Evolutionary conservation across 2,888 invertebrate species (phyloP).

Genomic region (Drosophila setosimentum): DNA sequence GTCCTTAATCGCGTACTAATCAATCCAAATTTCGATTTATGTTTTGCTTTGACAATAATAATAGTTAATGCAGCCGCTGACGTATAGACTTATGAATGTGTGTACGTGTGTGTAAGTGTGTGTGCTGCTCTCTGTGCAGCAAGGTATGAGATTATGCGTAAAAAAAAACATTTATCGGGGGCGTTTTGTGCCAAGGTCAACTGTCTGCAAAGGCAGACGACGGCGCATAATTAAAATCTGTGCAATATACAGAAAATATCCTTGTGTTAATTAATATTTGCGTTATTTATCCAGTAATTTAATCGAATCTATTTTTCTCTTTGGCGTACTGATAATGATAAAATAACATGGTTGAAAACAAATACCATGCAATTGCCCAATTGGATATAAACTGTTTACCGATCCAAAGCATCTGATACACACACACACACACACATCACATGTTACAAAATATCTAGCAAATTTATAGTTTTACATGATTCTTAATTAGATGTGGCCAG

Average conservation of each 20-base stretch:
- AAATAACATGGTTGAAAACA: not conserved
- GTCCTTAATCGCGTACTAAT: slow-evolving; percentile 1
- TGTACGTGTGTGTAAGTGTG: not conserved
- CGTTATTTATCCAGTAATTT: not conserved
- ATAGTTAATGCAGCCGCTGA: slow-evolving; percentile 27
- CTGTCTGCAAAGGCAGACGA: slow-evolving; percentile 62
- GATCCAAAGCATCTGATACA: not conserved
- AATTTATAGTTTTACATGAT: not conserved
- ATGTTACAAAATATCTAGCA: not conserved
- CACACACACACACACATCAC: not conserved
- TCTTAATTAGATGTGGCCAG: slow-evolving; percentile 21
- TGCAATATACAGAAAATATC: not conserved
- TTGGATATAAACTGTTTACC: not conserved
- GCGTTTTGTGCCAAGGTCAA: slow-evolving; percentile 71
- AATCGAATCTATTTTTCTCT: not conserved
- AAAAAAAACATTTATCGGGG: slow-evolving; percentile 28
- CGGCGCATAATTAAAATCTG: slow-evolving; percentile 18
- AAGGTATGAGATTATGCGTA: slow-evolving; percentile 23
- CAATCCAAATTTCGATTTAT: slow-evolving; percentile 10
- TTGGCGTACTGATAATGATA: not conserved
- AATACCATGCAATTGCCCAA: slow-evolving; percentile 1
- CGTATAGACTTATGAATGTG: not conserved
- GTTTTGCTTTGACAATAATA: slow-evolving; percentile 25
- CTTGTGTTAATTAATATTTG: not conserved
- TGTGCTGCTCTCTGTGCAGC: slow-evolving; percentile 21